Evolutionary conservation across 2,113 vertebrate genomes (phyloP).

Genomic region (Delphinus delphis): DNA sequence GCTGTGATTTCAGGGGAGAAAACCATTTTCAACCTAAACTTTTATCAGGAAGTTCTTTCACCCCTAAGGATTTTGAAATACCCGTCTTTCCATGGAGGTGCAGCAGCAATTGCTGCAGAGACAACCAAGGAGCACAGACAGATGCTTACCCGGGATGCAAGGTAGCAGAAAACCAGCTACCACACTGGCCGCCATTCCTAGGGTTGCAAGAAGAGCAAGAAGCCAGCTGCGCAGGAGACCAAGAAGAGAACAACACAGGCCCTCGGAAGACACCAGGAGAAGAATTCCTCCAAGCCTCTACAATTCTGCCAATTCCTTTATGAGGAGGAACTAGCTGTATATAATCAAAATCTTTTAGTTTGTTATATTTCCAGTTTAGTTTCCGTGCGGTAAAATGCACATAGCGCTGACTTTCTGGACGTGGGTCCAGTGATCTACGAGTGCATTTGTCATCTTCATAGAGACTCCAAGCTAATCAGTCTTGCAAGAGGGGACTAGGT

Average conservation of each 20-base stretch:
- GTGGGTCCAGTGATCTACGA: not conserved
- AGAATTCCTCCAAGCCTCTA: not conserved
- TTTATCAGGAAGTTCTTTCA: not conserved
- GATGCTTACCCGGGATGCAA: not conserved
- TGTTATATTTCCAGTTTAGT: not conserved
- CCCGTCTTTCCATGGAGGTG: not conserved
- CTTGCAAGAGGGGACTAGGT: not conserved
- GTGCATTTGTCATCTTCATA: not conserved
- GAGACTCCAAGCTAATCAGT: not conserved
- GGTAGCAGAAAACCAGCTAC: not conserved
- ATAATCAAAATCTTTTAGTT: not conserved
- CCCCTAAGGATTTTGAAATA: not conserved
- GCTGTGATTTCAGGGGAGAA: not conserved
- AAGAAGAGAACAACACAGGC: not conserved
- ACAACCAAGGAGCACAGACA: not conserved
- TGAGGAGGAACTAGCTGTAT: not conserved
- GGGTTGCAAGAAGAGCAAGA: not conserved
- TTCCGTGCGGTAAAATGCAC: not conserved
- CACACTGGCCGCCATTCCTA: fast-evolving
- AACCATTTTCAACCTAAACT: not conserved
- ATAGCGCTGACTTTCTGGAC: not conserved
- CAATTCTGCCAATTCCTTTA: not conserved
- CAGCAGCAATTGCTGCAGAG: not conserved
- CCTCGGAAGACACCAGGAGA: not conserved
- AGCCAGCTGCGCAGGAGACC: not conserved